Conservation (phyloP, 2,797 vertebrate species). For the Vespertilio murinus region DNA sequence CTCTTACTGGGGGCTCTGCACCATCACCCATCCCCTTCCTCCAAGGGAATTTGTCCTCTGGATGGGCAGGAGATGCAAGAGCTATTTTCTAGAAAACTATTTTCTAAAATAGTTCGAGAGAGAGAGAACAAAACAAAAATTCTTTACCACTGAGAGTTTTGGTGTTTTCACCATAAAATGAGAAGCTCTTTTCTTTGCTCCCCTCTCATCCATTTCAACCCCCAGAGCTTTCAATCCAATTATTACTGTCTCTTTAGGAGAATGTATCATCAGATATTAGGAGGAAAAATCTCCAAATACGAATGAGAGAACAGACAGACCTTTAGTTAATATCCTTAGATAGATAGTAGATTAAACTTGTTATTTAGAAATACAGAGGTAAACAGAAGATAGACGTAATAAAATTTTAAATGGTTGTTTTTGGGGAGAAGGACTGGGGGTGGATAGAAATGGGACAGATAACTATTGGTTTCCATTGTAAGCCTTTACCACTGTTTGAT, state of each 20-base stretch:
- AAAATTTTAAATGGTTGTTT: not conserved
- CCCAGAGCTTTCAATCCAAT: not conserved
- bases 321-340: not conserved
- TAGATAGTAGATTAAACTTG: not conserved
- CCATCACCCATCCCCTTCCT: not conserved
- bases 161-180: not conserved
- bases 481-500: not conserved
- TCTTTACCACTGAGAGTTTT: not conserved
- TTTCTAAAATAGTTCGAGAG: not conserved
- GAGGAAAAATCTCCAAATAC: not conserved
- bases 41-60: not conserved
- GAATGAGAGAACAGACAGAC: not conserved
- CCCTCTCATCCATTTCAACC: too few species aligned
- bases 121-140: not conserved
- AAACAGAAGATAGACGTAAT: not conserved
- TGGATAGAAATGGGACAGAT: not conserved
- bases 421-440: not conserved
- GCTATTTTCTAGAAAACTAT: conserved; percentile 22
- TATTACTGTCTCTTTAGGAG: not conserved
- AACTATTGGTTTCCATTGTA: not conserved
- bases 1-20: not conserved
- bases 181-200: not conserved
- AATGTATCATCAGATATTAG: not conserved
- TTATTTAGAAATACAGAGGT: not conserved
- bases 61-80: not conserved